A percentile compares a stretch with the other conserved stretches of the same genome.
Conservation (phyloP, 2,113 vertebrate genomes). For the Silurus asotus region DNA sequence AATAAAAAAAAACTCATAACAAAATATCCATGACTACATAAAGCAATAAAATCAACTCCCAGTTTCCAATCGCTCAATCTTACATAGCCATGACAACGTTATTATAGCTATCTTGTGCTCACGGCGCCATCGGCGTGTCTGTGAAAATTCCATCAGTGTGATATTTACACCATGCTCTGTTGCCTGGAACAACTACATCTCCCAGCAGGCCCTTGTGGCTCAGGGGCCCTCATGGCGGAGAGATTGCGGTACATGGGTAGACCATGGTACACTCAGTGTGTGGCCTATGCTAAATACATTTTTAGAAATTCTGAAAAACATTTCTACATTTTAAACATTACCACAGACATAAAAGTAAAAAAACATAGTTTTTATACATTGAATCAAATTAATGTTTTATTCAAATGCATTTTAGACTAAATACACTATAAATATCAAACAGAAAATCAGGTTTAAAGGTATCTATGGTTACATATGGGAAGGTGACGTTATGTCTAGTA, state of each 20-base stretch:
- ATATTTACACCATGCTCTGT: constrained; percentile 67
- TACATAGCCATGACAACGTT: constrained; percentile 42
- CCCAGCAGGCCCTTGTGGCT: constrained; percentile 53
- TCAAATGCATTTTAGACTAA: neutral
- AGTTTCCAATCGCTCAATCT: constrained; percentile 1
- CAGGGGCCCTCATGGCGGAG: constrained; percentile 36
- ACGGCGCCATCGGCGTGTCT: constrained; percentile 46
- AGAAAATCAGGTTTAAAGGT: neutral
- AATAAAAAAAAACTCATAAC: neutral
- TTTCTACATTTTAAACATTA: constrained; percentile 1
- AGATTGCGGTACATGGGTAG: constrained; percentile 17
- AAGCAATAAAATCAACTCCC: neutral
- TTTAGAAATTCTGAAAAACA: neutral
- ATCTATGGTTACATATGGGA: neutral
- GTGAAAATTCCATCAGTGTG: constrained; percentile 62
- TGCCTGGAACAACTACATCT: constrained; percentile 68
- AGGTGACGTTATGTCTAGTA: neutral
- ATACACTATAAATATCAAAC: neutral
- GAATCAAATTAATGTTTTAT: neutral
- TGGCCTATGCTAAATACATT: neutral
- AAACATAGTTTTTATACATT: neutral
- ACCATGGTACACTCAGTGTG: constrained; percentile 22
- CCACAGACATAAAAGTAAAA: neutral
- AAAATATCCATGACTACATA: constrained; percentile 8
- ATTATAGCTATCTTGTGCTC: neutral